A percentile compares a stretch with the other conserved stretches of the same genome.
Conservation (phyloP, 2,888 invertebrate genomes). For the Ypsolopha scabrella region DNA sequence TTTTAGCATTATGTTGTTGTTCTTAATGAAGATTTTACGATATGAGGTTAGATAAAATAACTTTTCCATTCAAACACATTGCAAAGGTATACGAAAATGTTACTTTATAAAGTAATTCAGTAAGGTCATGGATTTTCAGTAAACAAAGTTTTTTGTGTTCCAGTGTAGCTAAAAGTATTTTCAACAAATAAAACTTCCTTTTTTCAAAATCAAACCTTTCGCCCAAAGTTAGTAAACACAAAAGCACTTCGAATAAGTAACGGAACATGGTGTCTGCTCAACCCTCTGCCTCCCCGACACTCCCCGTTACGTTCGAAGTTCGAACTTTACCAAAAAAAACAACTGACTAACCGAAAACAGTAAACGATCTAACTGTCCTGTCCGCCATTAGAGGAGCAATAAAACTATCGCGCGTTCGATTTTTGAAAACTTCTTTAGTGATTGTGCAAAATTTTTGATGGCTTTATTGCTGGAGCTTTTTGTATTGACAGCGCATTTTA, state of each 20-base stretch:
- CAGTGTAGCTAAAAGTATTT: too few species aligned
- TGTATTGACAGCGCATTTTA: constrained; percentile 18
- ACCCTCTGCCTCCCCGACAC: constrained; percentile 10
- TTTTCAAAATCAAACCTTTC: not conserved
- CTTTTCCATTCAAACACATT: too few species aligned
- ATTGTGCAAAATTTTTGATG: constrained; percentile 47
- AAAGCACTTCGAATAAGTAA: constrained; percentile 16
- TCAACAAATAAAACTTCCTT: not conserved
- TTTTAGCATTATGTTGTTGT: too few species aligned
- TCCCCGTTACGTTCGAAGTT: not conserved
- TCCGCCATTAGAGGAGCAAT: constrained; percentile 14
- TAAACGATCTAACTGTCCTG: not conserved
- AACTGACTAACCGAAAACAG: not conserved
- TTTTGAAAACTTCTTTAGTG: constrained; percentile 18
- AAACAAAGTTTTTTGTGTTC: too few species aligned
- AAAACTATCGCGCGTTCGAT: constrained; percentile 21
- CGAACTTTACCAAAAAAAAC: constrained; percentile 7
- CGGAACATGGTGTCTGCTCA: constrained; percentile 20
- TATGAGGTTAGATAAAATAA: too few species aligned
- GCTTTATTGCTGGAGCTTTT: constrained; percentile 8
- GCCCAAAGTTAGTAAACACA: constrained; percentile 7
- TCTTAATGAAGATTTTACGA: too few species aligned
- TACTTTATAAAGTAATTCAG: too few species aligned
- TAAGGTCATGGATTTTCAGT: too few species aligned
- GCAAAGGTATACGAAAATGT: too few species aligned